Evolutionary conservation across 2,797 vertebrate species (phyloP).

Genomic region (Microctenopoma lineatum): DNA sequence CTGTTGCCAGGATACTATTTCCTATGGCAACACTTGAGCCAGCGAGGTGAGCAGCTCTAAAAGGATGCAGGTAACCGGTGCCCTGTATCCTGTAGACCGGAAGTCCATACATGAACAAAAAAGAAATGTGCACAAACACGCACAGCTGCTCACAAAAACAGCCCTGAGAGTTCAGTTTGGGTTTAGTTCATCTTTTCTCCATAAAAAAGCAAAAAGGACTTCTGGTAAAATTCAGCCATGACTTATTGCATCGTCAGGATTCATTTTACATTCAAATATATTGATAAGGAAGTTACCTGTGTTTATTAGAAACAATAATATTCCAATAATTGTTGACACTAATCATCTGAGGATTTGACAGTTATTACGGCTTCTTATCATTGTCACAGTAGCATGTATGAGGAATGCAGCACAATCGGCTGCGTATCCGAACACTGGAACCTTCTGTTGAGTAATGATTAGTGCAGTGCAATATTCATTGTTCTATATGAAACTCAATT

Average conservation of each 20-base stretch:
- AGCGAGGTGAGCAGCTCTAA: slow-evolving; percentile 72
- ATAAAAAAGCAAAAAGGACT: slow-evolving; percentile 1
- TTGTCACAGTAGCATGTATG: background rate
- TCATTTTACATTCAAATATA: background rate
- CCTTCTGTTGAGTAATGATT: slow-evolving; percentile 5
- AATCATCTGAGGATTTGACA: background rate
- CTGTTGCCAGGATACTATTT: slow-evolving; percentile 86
- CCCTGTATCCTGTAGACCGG: slow-evolving; percentile 62
- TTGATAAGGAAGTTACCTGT: background rate
- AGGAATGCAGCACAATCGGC: slow-evolving; percentile 19
- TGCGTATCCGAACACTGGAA: background rate
- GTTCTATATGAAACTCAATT: slow-evolving; percentile 20
- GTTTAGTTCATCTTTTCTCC: slow-evolving; percentile 15
- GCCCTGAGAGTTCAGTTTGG: slow-evolving; percentile 18
- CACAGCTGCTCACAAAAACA: slow-evolving; percentile 18
- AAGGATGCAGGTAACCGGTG: slow-evolving; percentile 71
- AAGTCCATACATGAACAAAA: slow-evolving; percentile 67
- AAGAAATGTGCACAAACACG: slow-evolving; percentile 6
- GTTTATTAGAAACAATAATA: background rate
- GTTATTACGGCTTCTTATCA: background rate
- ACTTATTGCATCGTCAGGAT: background rate
- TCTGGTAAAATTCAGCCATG: slow-evolving; percentile 1
- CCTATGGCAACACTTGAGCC: slow-evolving; percentile 83
- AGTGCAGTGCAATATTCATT: slow-evolving; percentile 13
- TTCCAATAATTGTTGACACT: background rate